phyloP scores from a whole-genome alignment of 2,797 vertebrate genomes.

The Lagothrix lagotricha region DNA sequence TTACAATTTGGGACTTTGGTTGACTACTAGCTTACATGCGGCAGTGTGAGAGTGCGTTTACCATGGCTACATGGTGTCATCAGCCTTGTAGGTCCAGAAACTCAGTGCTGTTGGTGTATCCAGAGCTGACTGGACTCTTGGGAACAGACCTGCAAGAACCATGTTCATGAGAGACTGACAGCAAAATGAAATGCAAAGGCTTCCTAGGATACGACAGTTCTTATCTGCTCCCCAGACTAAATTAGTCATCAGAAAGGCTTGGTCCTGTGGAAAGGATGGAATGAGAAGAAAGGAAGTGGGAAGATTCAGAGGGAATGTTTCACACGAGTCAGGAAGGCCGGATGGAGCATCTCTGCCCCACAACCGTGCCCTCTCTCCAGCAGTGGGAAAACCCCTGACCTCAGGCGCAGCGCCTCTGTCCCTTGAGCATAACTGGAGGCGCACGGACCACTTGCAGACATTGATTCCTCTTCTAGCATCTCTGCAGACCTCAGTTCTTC shows the following conservation, averaged over 20 bases:
- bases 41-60: neutral
- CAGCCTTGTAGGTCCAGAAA: neutral
- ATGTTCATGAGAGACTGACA: neutral
- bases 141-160: neutral
- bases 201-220: neutral
- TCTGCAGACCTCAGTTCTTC: neutral
- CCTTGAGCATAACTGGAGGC: neutral
- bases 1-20: neutral
- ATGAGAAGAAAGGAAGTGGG: conserved; percentile 36
- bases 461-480: neutral
- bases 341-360: neutral
- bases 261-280: neutral
- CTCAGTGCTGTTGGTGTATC: neutral
- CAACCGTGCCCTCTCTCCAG: neutral
- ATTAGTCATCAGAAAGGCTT: neutral
- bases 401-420: neutral
- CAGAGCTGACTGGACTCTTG: neutral
- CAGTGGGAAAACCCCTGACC: neutral
- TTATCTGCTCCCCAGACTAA: neutral
- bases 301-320: neutral
- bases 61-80: neutral
- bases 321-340: neutral
- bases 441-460: neutral
- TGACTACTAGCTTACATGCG: neutral
- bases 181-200: neutral